Base-by-base conservation (phyloP, 1,140 invertebrate genomes). In the Phymastichus coffea region DNA sequence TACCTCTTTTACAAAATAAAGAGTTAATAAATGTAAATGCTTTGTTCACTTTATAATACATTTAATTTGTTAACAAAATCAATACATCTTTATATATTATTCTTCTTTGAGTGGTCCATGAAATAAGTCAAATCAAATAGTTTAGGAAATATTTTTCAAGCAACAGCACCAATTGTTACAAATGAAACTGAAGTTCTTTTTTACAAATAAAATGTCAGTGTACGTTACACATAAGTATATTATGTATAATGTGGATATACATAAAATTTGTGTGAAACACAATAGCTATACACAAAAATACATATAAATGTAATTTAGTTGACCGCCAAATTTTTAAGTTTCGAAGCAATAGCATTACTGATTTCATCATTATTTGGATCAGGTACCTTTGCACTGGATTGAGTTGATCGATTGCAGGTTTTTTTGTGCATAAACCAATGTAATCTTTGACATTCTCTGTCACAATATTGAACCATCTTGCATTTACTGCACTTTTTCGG, bases 341-440 rank as follows among this genome's bases (percentile, higher is more conserved):
- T 75, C n/a, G 71, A 72, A 48, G 65, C 67, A 7, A 76, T 70
- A 22, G 70, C 69, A 38, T 67, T 71, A 20, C 64, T 67, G 22
- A 75, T 68, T 57, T 78, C 63, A 44, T 73, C 70, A 51, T 69
- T 74, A 47, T 78, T 74, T 37, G 61, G 57, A 17, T 80, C 75
- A 10, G 61, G 61, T 26, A 73, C 44, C 60, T 77, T 75, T 6
- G 52, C 41, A 20, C 61, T 25, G 7, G 44, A 28, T 12, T 46
- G 51, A 2, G 58, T 53, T 25, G 87, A 78, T 65, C 86, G 82
- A 53, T 52, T 51, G 66, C 90, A 92, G 23, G 83, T 85, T 74
- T 95, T 96, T 79, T 99, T 99, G 76, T 99, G 97, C 64, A 93
- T 87, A 66, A 91, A 89, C 97, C 97, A 99, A 78, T 99, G 95